Percentiles rank a stretch among this genome's conserved stretches.
Evolutionary conservation across 2,797 vertebrate genomes (phyloP).

Genomic region (Halcyon chelicuti): DNA sequence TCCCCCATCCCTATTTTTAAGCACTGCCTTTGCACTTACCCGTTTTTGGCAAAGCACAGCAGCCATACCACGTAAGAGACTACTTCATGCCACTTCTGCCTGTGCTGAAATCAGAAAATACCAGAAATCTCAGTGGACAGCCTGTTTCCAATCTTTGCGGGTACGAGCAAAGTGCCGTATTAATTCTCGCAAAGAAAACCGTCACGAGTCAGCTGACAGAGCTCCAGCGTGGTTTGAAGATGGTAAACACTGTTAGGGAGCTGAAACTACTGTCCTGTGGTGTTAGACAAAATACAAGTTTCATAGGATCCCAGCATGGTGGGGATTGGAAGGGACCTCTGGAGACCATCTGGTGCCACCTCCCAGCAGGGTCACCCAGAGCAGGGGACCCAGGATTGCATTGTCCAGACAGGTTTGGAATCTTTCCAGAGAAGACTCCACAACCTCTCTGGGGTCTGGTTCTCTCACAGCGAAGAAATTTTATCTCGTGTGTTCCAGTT

Average conservation of each 20-base stretch:
- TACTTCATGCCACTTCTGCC: neutral
- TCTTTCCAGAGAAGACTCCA: too few species aligned
- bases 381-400: too few species aligned
- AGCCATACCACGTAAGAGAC: neutral
- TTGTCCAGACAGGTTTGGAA: too few species aligned
- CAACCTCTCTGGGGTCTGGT: too few species aligned
- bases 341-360: too few species aligned
- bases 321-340: too few species aligned
- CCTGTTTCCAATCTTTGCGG: neutral
- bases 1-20: constrained; percentile 45
- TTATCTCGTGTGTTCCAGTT: too few species aligned
- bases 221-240: neutral
- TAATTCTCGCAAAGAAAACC: neutral
- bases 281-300: neutral
- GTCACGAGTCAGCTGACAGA: neutral
- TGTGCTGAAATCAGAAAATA: neutral
- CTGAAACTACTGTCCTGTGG: neutral
- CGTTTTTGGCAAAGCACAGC: neutral
- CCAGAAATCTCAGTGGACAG: neutral
- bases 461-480: too few species aligned
- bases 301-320: neutral
- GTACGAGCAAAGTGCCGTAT: neutral
- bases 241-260: neutral
- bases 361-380: too few species aligned
- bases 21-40: neutral